Percentiles rank a stretch among this genome's conserved stretches.
Conservation (phyloP, 2,888 invertebrate genomes). For the Troides helena region DNA sequence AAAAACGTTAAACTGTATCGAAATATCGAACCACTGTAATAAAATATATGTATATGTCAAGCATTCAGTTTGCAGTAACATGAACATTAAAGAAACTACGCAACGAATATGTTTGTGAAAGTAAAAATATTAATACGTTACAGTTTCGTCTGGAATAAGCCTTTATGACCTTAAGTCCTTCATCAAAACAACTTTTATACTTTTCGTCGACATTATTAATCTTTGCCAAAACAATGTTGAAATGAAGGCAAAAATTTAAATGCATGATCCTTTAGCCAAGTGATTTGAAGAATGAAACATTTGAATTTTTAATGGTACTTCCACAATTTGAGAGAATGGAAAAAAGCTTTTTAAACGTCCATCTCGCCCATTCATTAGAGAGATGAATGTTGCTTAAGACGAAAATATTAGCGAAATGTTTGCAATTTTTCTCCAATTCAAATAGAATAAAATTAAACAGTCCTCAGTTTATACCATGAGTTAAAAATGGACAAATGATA, state of each 20-base stretch:
- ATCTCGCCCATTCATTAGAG: background rate
- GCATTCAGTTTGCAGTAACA: no score
- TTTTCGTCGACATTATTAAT: background rate
- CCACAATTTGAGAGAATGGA: background rate
- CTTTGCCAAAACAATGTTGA: background rate
- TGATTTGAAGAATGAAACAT: background rate
- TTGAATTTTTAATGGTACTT: background rate
- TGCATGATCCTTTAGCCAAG: background rate
- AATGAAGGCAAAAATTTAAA: background rate
- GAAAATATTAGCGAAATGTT: background rate
- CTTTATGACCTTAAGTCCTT: background rate
- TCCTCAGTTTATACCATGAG: background rate
- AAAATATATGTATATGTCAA: no score
- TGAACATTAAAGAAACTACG: no score
- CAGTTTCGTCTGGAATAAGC: background rate
- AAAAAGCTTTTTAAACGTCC: background rate
- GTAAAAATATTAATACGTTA: background rate
- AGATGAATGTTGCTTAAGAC: background rate
- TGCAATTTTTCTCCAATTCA: background rate
- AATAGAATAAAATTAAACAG: background rate
- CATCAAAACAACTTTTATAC: background rate
- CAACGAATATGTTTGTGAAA: background rate
- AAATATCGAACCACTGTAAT: no score
- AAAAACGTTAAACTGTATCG: no score
- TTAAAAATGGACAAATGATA: background rate